phyloP scores from a whole-genome alignment of 2,113 vertebrate species.

The Aix galericulata region DNA sequence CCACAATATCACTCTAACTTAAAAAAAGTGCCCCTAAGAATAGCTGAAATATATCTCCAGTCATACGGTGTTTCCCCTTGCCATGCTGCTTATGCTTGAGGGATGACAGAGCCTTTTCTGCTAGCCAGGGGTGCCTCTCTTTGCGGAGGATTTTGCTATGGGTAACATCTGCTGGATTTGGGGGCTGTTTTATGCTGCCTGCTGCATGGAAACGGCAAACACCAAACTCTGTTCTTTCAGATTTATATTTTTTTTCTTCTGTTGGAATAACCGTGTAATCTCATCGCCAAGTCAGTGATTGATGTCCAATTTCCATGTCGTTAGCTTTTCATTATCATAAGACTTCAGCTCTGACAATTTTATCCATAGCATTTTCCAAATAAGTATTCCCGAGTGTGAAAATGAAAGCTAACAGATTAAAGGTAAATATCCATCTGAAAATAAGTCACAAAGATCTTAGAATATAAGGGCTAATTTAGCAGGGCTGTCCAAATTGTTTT shows the following conservation, averaged over 20 bases:
- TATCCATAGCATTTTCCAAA: neutral
- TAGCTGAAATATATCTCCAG: neutral
- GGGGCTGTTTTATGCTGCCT: neutral
- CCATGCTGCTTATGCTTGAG: neutral
- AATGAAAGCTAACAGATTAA: neutral
- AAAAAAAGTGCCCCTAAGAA: neutral
- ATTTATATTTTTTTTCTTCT: neutral
- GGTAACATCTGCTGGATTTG: neutral
- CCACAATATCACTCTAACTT: neutral
- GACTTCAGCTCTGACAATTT: neutral
- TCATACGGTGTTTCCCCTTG: neutral
- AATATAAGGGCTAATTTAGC: neutral
- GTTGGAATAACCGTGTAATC: neutral
- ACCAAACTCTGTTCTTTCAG: neutral
- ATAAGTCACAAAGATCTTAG: neutral
- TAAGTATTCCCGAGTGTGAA: neutral
- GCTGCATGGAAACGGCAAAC: neutral
- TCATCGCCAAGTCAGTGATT: neutral
- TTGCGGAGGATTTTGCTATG: neutral
- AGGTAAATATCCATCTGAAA: slow-evolving; percentile 7
- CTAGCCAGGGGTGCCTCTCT: neutral
- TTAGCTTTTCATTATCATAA: neutral
- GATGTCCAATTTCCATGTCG: neutral
- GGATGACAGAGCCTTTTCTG: neutral
- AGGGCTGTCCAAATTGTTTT: neutral